Base-by-base conservation (phyloP, 2,797 vertebrate species). In the Varecia variegata region DNA sequence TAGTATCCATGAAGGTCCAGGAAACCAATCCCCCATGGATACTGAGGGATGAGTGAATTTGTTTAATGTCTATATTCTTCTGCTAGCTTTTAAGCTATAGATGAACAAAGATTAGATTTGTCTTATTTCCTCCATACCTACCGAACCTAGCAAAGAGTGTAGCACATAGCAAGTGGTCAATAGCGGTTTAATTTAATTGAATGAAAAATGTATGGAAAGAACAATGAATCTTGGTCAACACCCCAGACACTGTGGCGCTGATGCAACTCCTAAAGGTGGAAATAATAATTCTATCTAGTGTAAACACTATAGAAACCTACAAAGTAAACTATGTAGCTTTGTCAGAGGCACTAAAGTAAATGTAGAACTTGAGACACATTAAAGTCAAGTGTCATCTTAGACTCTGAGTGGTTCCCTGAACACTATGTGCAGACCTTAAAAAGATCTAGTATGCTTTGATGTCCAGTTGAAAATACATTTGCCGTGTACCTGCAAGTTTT, bases 341-440 rank as follows among this genome's bases (percentile, higher is more conserved):
- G 54, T 67, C 45, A 77, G 58, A 96, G 60, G 60, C 47, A 82
- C 38, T 62, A 86, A 77, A 94, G 80, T 93, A 94, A 97, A 93
- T n/a, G 32, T 65, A 88, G 27, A 76, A 94, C 50, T 90, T 85
- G 38, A 94, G 52, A 97, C 94, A 94, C 13, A 50, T 50, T 88
- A 93, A 87, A 86, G 50, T 65, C 71, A 93, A 92, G 52, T 86
- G 32, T 67, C 35, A 84, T 79, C 38, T 83, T 74, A 38, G 40
- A 17, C 68, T 67, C 43, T 65, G 27, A 67, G 27, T 81, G 23
- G 27, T 93, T 97, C 76, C 60, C 65, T 67, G 17, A 27, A 94
- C 10, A 90, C 30, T 81, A 52, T 32, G 62, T 18, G 20, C 20
- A 94, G 38, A 32, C 74, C 32, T 87, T 80, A 70, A 90, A 96